These are phyloP conservation scores for Lithophane ornitopus DNA, from an alignment of 2,888 invertebrate species.

Conservation along the genomic window DNA sequence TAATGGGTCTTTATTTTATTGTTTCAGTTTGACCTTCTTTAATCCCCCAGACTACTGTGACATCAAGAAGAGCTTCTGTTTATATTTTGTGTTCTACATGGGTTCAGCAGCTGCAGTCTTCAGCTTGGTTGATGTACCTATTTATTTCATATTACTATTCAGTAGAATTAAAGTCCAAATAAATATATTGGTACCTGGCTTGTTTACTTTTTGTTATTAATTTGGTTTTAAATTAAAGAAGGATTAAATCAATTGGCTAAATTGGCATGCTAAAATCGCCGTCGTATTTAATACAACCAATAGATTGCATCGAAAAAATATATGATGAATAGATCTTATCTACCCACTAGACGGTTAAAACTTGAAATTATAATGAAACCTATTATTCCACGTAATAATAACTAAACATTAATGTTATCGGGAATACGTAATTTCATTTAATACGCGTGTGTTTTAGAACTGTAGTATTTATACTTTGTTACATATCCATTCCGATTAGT, in stretches of 20 bases:
- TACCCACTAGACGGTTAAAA: slow-evolving; percentile 25
- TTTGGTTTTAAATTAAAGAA: not conserved
- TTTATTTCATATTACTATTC: not conserved
- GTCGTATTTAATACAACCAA: not conserved
- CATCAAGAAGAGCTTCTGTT: not conserved
- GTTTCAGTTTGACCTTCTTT: slow-evolving; percentile 67
- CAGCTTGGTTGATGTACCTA: not conserved
- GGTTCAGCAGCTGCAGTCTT: not conserved
- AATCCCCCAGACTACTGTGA: not conserved
- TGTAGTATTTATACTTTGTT: slow-evolving; percentile 56
- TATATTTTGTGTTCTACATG: not conserved
- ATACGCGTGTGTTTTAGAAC: slow-evolving; percentile 40
- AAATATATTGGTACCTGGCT: not conserved
- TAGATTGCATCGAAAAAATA: slow-evolving; percentile 22
- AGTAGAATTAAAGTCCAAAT: not conserved
- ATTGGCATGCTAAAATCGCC: not conserved
- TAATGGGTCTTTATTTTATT: slow-evolving; percentile 24
- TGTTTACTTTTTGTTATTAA: not conserved
- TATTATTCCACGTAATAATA: slow-evolving; percentile 42
- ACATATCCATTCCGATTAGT: slow-evolving; percentile 49
- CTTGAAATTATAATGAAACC: slow-evolving; percentile 40
- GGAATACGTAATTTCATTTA: slow-evolving; percentile 49
- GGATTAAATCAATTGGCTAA: slow-evolving; percentile 13
- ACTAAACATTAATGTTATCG: slow-evolving; percentile 47
- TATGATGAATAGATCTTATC: slow-evolving; percentile 37